Base-by-base conservation (phyloP, 2,888 invertebrate species). In the Cerceris ruficornis region DNA sequence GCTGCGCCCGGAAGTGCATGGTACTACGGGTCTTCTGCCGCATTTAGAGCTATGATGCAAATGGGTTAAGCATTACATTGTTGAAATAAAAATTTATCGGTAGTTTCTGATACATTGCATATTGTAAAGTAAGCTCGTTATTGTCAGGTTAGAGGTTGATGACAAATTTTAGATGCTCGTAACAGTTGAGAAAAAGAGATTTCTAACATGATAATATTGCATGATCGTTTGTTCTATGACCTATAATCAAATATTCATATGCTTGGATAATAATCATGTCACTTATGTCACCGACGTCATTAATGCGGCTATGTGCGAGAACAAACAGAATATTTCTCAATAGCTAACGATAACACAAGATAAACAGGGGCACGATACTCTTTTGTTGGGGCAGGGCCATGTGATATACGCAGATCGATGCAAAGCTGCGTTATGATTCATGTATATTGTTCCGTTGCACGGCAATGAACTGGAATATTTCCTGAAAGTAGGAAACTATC, bases 271-370 rank as follows among this genome's bases (percentile, higher is more conserved):
- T 73, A 79, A 74, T 78, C 73, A 28, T 77, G 64, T 66, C 77
- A 72, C 71, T 88, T 87, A 85, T 83, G 81, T 86, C 86, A 85
- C 76, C 66, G 71, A 82, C 81, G 83, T 87, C 85, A 87, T 83
- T 66, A 60, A 70, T 55, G 81, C 64, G 17, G 49, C 66, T 75
- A 60, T 69, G 54, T 77, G 58, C 11, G 55, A 70, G 69, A 75
- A 46, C 68, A 73, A 87, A 77, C 85, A 66, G 62, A 52, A 17
- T 49, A 72, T 88, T 88, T 88, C 86, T 69, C 87, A 88, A 88
- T 82, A 80, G 14, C 46, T 62, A 72, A 69, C 64, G 85, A 87
- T 88, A 87, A 86, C 74, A 52, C 54, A 65, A 58, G 84, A 82
- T 83, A 86, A 84, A 70, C 74, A 62, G 80, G 79, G 69, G 75